Conservation (phyloP, 2,113 vertebrate genomes). For the Galbula dea region DNA sequence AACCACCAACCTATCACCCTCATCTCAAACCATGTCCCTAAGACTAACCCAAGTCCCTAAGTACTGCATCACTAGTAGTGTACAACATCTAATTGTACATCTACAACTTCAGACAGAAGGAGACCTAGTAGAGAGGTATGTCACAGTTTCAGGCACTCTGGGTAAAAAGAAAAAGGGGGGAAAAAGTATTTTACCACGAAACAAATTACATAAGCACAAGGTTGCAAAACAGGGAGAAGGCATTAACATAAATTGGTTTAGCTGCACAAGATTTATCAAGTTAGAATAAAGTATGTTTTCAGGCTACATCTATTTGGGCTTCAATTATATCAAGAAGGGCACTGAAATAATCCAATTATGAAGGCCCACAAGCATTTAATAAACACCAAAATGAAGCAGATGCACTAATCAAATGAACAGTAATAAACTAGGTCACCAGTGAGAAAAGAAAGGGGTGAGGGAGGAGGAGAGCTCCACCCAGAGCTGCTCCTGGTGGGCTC, state of each 20-base stretch:
- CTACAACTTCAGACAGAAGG: not conserved
- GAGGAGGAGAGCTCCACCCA: constrained; percentile 27
- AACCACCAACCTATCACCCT: too few species aligned
- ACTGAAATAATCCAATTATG: constrained; percentile 62
- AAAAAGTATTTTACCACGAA: not conserved
- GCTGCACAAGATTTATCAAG: constrained; percentile 51
- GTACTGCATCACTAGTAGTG: too few species aligned
- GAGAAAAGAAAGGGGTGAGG: not conserved
- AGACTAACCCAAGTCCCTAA: too few species aligned
- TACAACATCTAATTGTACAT: too few species aligned
- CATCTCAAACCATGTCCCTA: too few species aligned
- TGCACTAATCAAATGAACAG: constrained; percentile 53
- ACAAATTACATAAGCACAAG: constrained; percentile 45
- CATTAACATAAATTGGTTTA: constrained; percentile 58
- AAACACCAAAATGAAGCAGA: constrained; percentile 53
- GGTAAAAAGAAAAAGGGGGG: not conserved
- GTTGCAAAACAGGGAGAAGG: not conserved
- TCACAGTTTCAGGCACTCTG: not conserved
- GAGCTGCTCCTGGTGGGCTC: constrained; percentile 14
- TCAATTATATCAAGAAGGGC: constrained; percentile 41
- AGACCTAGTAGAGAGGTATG: not conserved
- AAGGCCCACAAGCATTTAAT: constrained; percentile 61
- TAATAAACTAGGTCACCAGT: constrained; percentile 53
- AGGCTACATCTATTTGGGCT: constrained; percentile 39
- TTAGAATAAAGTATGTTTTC: constrained; percentile 61